phyloP scores from a whole-genome alignment of 2,888 invertebrate species.

The Platycheirus albimanus region DNA sequence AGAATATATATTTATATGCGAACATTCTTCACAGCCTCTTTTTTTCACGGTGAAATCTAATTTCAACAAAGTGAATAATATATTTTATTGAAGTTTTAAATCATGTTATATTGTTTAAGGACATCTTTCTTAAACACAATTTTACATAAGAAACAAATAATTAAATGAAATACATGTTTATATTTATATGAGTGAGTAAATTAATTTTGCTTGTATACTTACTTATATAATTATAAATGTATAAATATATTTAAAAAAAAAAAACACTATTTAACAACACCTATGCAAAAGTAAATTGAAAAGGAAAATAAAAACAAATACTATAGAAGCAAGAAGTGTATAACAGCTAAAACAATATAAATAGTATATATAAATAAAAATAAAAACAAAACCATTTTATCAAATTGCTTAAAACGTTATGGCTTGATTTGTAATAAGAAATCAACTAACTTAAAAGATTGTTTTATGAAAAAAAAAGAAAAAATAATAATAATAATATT shows the following conservation, averaged over 20 bases:
- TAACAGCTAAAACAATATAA: slow-evolving; percentile 55
- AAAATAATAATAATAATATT: slow-evolving; percentile 50
- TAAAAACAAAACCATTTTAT: slow-evolving; percentile 55
- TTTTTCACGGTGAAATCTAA: slow-evolving; percentile 56
- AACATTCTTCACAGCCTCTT: slow-evolving; percentile 56
- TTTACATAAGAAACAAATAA: slow-evolving; percentile 42
- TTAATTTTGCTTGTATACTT: slow-evolving; percentile 23
- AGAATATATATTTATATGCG: no score
- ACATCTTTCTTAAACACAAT: slow-evolving; percentile 46
- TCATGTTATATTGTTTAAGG: slow-evolving; percentile 72
- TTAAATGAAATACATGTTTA: slow-evolving; percentile 26
- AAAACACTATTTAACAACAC: slow-evolving; percentile 47
- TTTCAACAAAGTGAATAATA: slow-evolving; percentile 63
- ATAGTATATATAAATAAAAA: no score
- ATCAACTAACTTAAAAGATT: slow-evolving; percentile 66
- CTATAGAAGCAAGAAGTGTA: slow-evolving; percentile 57
- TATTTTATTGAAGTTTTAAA: slow-evolving; percentile 71
- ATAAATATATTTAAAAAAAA: slow-evolving; percentile 29
- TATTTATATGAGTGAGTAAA: slow-evolving; percentile 44
- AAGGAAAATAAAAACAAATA: slow-evolving; percentile 29
- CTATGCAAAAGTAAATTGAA: slow-evolving; percentile 36
- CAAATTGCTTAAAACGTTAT: slow-evolving; percentile 75
- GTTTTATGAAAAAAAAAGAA: slow-evolving; percentile 61
- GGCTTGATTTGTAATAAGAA: slow-evolving; percentile 75
- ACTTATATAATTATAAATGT: slow-evolving; percentile 48